phyloP scores from a whole-genome alignment of 2,797 vertebrate genomes.

The Thalassophryne amazonica region DNA sequence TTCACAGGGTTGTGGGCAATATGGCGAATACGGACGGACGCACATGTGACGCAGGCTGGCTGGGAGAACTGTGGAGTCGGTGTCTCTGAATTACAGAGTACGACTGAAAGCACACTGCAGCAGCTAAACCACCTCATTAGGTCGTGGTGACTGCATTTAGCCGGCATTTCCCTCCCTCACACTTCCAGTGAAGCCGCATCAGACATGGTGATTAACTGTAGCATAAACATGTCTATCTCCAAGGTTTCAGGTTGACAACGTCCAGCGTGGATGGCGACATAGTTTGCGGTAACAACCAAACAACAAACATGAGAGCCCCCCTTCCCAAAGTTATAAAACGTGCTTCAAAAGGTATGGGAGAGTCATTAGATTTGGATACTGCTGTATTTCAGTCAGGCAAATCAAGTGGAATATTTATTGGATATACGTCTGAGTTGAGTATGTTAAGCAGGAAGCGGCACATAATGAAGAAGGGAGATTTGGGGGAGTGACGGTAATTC shows the following conservation, averaged over 20 bases:
- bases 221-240: constrained; percentile 63
- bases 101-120: constrained; percentile 56
- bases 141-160: constrained; percentile 70
- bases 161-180: constrained; percentile 69
- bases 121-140: constrained; percentile 72
- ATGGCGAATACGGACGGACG: constrained; percentile 56
- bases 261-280: constrained; percentile 23
- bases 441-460: too few relatives aligned
- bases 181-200: constrained; percentile 68
- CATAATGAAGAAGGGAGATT: too few relatives aligned
- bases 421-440: too few relatives aligned
- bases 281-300: constrained; percentile 47
- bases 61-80: constrained; percentile 60
- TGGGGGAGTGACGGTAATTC: too few relatives aligned
- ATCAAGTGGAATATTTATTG: too few relatives aligned
- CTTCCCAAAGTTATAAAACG: constrained; percentile 22
- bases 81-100: constrained; percentile 75
- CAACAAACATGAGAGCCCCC: constrained; percentile 12
- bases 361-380: constrained; percentile 27
- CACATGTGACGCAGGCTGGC: constrained; percentile 77
- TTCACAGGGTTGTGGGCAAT: constrained; percentile 65
- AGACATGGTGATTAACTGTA: constrained; percentile 70
- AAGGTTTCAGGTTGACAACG: constrained; percentile 44
- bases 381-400: constrained; percentile 12
- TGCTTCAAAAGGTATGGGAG: constrained; percentile 1